Evolutionary conservation across 2,888 invertebrate genomes (phyloP).

Genomic region (Mesoligia furuncula): DNA sequence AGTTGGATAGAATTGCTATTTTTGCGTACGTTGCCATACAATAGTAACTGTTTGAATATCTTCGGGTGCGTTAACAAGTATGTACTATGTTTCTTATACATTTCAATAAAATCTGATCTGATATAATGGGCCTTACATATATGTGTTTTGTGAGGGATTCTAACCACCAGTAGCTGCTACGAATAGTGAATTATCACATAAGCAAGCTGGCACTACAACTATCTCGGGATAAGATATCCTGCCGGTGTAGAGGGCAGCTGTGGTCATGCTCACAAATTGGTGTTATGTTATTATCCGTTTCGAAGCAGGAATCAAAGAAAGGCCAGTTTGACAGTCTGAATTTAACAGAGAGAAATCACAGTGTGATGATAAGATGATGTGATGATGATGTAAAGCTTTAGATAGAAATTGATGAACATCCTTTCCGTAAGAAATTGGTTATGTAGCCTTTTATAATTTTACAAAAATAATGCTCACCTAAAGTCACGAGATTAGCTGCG

Average conservation of each 20-base stretch:
- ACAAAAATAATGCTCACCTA: conserved; percentile 21
- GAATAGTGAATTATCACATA: neutral
- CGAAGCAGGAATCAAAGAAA: neutral
- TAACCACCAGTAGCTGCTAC: neutral
- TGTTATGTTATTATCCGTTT: neutral
- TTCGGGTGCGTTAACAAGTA: neutral
- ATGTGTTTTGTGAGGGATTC: neutral
- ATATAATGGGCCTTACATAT: neutral
- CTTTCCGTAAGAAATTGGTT: neutral
- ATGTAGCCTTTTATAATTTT: neutral
- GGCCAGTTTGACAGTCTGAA: neutral
- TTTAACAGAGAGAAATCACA: neutral
- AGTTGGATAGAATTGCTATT: neutral
- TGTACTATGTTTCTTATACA: neutral
- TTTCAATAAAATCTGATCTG: neutral
- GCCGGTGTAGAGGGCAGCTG: neutral
- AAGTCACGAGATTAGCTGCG: neutral
- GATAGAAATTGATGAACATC: neutral
- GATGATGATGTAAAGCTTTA: neutral
- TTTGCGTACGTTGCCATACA: neutral
- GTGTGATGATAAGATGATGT: neutral
- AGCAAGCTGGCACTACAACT: neutral
- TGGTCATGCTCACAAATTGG: neutral
- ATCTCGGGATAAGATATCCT: neutral
- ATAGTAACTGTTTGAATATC: neutral